Evolutionary conservation across 2,888 invertebrate species (phyloP).

Genomic region (Coleophora deauratella): DNA sequence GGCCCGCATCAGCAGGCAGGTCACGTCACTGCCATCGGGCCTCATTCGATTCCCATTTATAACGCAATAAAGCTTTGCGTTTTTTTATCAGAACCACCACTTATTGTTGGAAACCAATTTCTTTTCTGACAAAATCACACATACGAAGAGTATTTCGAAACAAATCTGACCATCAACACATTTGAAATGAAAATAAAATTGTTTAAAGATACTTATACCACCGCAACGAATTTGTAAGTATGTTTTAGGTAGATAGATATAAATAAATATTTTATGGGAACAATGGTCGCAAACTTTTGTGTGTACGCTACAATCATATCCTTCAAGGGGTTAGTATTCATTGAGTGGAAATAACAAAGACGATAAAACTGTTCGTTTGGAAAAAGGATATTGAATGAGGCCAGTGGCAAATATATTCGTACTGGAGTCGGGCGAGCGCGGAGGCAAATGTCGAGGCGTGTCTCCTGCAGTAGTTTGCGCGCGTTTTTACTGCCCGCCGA

Average conservation of each 20-base stretch:
- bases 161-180: neutral
- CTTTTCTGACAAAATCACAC: neutral
- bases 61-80: constrained; percentile 37
- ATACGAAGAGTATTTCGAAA: neutral
- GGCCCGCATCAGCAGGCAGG: constrained; percentile 29
- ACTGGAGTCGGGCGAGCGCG: constrained; percentile 28
- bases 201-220: neutral
- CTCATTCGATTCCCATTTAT: constrained; percentile 47
- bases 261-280: too few species aligned
- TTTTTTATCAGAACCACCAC: constrained; percentile 20
- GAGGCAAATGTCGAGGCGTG: constrained; percentile 57
- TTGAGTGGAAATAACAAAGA: constrained; percentile 69
- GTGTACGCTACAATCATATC: constrained; percentile 60
- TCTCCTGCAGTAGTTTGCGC: constrained; percentile 52
- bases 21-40: constrained; percentile 43
- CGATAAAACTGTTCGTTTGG: constrained; percentile 69
- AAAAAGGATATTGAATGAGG: constrained; percentile 71
- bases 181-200: neutral
- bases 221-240: too few species aligned
- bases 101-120: constrained; percentile 3
- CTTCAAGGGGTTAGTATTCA: constrained; percentile 63
- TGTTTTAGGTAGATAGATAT: too few species aligned
- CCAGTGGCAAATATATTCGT: constrained; percentile 64
- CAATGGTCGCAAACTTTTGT: constrained; percentile 31
- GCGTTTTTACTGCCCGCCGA: constrained; percentile 43